These are phyloP conservation scores for Brachionus angularis DNA, from an alignment of 1,140 invertebrate species.

Conservation along the genomic window DNA sequence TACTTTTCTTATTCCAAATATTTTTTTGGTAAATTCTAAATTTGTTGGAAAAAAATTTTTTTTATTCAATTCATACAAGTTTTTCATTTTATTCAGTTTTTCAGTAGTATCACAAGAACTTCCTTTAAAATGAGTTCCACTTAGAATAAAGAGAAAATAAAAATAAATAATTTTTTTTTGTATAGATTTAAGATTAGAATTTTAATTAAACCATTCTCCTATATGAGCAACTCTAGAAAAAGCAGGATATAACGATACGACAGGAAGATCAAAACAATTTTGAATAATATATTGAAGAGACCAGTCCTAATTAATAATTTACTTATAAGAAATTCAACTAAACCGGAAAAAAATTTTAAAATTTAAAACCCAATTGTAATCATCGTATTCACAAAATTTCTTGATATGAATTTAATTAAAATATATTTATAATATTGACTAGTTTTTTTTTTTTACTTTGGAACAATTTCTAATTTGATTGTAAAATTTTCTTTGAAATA, in stretches of 20 bases:
- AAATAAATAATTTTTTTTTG: neutral
- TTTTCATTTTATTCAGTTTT: conserved; percentile 1
- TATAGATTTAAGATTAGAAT: neutral
- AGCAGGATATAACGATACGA: neutral
- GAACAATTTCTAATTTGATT: conserved; percentile 14
- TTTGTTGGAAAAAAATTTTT: conserved; percentile 9
- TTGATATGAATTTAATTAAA: conserved; percentile 3
- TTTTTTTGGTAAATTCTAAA: neutral
- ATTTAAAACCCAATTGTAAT: conserved; percentile 43
- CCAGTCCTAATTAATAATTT: neutral
- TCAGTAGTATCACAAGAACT: neutral
- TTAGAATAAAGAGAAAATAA: too few species aligned
- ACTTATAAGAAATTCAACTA: too few species aligned
- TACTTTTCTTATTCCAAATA: conserved; percentile 15
- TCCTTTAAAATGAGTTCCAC: conserved; percentile 18
- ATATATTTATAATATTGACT: neutral
- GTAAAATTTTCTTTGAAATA: neutral
- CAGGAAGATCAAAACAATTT: conserved; percentile 8
- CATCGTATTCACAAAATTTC: conserved; percentile 43
- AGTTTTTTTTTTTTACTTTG: neutral
- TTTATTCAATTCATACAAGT: neutral
- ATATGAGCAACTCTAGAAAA: conserved; percentile 33
- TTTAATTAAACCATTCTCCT: conserved; percentile 20
- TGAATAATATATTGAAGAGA: conserved; percentile 14
- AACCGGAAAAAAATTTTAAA: too few species aligned